Percentiles rank a stretch among this genome's conserved stretches.
These are phyloP conservation scores for Campoletis sonorensis DNA, from an alignment of 1,140 invertebrate genomes.

Conservation along the genomic window DNA sequence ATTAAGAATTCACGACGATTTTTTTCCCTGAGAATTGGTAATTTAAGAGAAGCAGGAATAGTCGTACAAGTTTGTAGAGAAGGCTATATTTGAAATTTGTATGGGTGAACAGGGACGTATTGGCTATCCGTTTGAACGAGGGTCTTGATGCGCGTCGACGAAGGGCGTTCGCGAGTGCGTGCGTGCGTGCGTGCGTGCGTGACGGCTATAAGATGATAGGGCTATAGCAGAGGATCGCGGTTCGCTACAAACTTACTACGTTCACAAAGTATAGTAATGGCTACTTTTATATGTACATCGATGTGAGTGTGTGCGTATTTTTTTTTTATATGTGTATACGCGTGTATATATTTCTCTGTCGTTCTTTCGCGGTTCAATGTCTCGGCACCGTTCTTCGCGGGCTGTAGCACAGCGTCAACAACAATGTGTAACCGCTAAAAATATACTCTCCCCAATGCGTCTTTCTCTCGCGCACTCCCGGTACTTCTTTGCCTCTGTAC, in stretches of 20 bases:
- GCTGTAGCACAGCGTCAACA: constrained; percentile 64
- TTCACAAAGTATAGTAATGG: constrained; percentile 17
- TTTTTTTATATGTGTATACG: background rate
- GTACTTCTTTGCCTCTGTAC: constrained; percentile 27
- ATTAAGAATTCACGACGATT: too few species aligned
- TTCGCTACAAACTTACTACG: constrained; percentile 28
- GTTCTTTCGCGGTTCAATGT: constrained; percentile 66
- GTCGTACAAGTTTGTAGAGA: background rate
- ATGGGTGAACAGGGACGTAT: background rate
- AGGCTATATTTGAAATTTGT: background rate
- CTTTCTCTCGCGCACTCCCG: constrained; percentile 40
- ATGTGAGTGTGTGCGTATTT: background rate
- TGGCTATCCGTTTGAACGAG: constrained; percentile 17
- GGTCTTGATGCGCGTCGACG: constrained; percentile 49
- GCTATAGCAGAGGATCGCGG: constrained; percentile 21
- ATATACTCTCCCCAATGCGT: constrained; percentile 64
- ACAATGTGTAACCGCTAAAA: constrained; percentile 76
- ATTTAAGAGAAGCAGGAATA: too few species aligned
- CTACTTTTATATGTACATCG: constrained; percentile 5
- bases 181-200: constrained; percentile 49
- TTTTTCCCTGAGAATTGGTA: too few species aligned
- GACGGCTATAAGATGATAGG: constrained; percentile 30
- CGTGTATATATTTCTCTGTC: constrained; percentile 47
- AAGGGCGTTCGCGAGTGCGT: constrained; percentile 44
- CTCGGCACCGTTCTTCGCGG: constrained; percentile 54